These are phyloP conservation scores for Cossypha dichroa DNA, from an alignment of 2,797 vertebrate genomes.

Conservation along the genomic window DNA sequence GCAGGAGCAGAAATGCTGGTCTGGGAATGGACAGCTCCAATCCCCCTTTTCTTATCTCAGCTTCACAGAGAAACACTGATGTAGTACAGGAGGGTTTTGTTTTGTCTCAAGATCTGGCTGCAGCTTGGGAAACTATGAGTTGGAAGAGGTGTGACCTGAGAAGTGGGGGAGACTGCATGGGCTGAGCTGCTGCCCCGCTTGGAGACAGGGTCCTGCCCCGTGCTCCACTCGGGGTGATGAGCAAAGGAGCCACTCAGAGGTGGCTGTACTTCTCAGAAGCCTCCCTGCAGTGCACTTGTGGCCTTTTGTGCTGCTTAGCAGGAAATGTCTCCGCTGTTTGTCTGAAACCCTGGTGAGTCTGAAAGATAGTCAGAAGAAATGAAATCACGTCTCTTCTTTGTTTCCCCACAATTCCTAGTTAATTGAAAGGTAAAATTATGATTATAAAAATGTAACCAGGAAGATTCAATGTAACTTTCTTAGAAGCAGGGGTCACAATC, in stretches of 20 bases:
- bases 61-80: neutral
- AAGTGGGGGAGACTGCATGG: fast-evolving
- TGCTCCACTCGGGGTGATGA: fast-evolving
- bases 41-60: neutral
- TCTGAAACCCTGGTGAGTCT: neutral
- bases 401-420: neutral
- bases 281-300: fast-evolving
- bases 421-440: neutral
- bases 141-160: neutral
- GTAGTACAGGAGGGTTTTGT: neutral
- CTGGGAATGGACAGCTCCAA: neutral
- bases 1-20: fast-evolving
- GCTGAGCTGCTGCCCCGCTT: neutral
- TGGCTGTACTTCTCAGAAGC: neutral
- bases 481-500: neutral
- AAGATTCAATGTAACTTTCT: neutral
- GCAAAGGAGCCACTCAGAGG: fast-evolving
- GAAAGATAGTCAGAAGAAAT: neutral
- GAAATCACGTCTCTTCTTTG: fast-evolving
- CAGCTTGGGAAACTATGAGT: fast-evolving
- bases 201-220: neutral
- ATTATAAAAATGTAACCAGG: neutral
- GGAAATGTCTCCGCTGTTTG: neutral
- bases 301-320: neutral
- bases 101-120: neutral